Base-by-base conservation (phyloP, 2,113 vertebrate species). In the Rhea pennata region DNA sequence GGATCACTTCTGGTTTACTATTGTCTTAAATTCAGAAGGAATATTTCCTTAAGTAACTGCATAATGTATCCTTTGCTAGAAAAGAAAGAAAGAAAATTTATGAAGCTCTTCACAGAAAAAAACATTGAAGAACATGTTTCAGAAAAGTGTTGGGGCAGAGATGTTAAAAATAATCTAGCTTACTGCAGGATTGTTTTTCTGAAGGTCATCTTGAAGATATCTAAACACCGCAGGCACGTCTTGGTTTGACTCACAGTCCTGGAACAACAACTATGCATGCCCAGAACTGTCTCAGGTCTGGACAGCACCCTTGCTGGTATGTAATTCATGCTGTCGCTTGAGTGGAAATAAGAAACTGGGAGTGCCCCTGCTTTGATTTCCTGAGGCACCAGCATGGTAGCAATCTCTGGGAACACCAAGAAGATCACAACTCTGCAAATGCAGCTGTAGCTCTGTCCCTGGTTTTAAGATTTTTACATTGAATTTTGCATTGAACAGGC, bases 361-460 rank as follows among this genome's bases (percentile, higher is more conserved):
- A 70, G 10, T 12, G 65, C 21, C 42, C 24, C 9, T 53, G 6
- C 39, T 53, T 54, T 48, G 15, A 5, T 62, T 56, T 44, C 40
- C 73, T 48, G 39, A 70, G 84, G 33, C n/a, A 48, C 15, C 27
- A 53, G 3, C 0, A 0, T 53, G 36, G 50, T 66, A 73, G 10
- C 8, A 0, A 1, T 27, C 14, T 54, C 31, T 0, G 0, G 72
- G 44, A 9, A 48, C 6, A 11, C 14, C 12, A 33, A 67, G 46
- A 16, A 31, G 33, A 10, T 27, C 66, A 72, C 62, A 72, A 9
- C 15, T 88, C 72, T 48, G 19, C 33, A 67, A 84, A 67, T 8
- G 23, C n/a, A 74, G 15, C 23, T 42, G 17, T 51, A 81, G 23
- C 16, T 50, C 62, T 92, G 67, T 31, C 21, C 10, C 9, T 20